Percentiles rank a stretch among this genome's conserved stretches.
Conservation (phyloP, 2,888 invertebrate species). For the Lumbricus terrestris region DNA sequence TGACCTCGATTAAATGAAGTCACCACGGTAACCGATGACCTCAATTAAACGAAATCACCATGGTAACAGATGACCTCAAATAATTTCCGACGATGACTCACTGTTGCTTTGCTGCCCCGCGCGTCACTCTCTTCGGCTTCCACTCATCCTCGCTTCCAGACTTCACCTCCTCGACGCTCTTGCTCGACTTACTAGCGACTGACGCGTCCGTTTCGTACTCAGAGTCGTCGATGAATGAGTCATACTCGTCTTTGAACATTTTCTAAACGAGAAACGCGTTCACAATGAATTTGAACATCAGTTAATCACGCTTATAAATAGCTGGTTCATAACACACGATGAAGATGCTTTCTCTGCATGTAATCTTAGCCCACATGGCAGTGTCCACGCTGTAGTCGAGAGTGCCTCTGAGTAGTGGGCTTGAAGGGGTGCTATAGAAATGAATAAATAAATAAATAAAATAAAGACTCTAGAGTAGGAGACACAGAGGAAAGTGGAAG, state of each 20-base stretch:
- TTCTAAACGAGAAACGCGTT: constrained; percentile 17
- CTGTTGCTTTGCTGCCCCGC: constrained; percentile 22
- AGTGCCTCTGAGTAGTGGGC: too few species aligned
- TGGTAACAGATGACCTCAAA: background rate
- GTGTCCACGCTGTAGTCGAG: too few species aligned
- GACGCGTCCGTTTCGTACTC: constrained; percentile 23
- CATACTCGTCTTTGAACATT: constrained; percentile 41
- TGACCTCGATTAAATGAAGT: too few species aligned
- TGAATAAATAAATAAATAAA: too few species aligned
- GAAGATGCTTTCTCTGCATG: background rate
- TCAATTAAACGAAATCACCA: too few species aligned
- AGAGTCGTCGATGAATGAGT: constrained; percentile 50
- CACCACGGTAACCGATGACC: too few species aligned
- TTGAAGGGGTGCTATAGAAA: too few species aligned
- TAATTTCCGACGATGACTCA: background rate
- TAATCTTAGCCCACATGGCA: too few species aligned
- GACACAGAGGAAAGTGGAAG: too few species aligned
- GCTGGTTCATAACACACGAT: background rate
- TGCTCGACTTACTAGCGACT: constrained; percentile 14
- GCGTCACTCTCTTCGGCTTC: constrained; percentile 21
- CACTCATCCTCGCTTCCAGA: constrained; percentile 25
- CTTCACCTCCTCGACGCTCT: background rate
- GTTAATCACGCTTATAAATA: background rate
- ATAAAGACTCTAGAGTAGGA: too few species aligned
- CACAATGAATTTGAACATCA: background rate